phyloP scores from a whole-genome alignment of 2,113 vertebrate genomes.

The Cyanoramphus novaezelandiae region DNA sequence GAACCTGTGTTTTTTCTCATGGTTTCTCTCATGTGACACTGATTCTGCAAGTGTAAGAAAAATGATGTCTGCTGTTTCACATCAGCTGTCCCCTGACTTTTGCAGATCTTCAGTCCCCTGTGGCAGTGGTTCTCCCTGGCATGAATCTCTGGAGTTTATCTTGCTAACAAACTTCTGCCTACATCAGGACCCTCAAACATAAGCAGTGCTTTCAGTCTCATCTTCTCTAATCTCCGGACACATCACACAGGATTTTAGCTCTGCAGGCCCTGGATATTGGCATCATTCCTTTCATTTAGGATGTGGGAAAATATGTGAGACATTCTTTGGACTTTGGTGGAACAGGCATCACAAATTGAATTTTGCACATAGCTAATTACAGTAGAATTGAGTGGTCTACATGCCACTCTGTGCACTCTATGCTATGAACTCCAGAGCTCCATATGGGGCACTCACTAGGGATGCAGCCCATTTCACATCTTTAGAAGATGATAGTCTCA shows the following conservation, averaged over 20 bases:
- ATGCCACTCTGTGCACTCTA: no score
- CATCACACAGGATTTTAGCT: neutral
- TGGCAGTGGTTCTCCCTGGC: neutral
- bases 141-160: neutral
- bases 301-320: neutral
- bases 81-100: neutral
- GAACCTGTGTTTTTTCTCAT: neutral
- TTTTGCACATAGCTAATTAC: neutral
- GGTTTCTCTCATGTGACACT: neutral
- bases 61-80: neutral
- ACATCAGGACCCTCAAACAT: neutral
- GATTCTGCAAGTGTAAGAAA: no score
- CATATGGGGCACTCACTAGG: fast-evolving
- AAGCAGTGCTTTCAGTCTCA: neutral
- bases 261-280: neutral
- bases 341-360: neutral
- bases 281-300: neutral
- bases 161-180: neutral
- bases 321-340: neutral
- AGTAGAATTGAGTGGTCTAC: neutral
- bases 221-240: neutral
- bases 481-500: no score
- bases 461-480: neutral
- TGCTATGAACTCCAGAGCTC: neutral
- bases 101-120: neutral